These are phyloP conservation scores for Syngnathus typhle DNA, from an alignment of 2,113 vertebrate genomes.

Conservation along the genomic window DNA sequence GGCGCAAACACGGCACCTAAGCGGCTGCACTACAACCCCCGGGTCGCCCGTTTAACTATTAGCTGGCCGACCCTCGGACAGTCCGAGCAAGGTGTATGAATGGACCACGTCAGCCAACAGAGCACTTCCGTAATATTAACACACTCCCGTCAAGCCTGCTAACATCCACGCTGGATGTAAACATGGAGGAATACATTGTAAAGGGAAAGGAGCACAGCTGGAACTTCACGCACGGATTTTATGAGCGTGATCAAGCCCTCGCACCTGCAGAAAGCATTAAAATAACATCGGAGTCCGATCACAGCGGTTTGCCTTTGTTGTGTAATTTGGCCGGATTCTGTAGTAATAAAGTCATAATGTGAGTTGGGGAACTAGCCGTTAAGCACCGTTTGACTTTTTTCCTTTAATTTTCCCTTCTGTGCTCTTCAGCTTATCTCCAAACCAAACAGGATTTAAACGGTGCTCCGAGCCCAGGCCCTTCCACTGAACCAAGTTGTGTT, in stretches of 20 bases:
- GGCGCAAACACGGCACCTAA: constrained; percentile 71
- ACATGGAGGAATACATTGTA: constrained; percentile 7
- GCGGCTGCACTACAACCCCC: constrained; percentile 43
- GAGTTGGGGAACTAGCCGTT: constrained; percentile 69
- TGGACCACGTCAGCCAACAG: constrained; percentile 32
- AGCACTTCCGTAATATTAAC: constrained; percentile 3
- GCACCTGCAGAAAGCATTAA: constrained; percentile 49
- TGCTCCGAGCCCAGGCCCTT: constrained; percentile 52
- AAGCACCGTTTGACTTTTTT: constrained; percentile 48
- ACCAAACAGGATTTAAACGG: constrained; percentile 69
- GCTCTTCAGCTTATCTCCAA: constrained; percentile 71
- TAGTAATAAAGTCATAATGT: constrained; percentile 66
- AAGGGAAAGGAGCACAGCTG: constrained; percentile 9
- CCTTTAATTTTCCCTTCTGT: constrained; percentile 53
- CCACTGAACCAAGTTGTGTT: constrained; percentile 65
- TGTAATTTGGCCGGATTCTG: constrained; percentile 72
- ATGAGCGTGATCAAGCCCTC: constrained; percentile 23
- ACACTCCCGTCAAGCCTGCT: background rate
- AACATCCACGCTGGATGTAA: background rate
- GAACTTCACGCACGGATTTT: constrained; percentile 5
- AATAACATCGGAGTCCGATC: constrained; percentile 59
- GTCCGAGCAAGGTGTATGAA: constrained; percentile 18
- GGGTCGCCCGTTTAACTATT: constrained; percentile 25
- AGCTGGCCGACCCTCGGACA: constrained; percentile 1
- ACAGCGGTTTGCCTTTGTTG: constrained; percentile 61